Conservation (phyloP, 2,888 invertebrate genomes). For the Melinaea marsaeus region DNA sequence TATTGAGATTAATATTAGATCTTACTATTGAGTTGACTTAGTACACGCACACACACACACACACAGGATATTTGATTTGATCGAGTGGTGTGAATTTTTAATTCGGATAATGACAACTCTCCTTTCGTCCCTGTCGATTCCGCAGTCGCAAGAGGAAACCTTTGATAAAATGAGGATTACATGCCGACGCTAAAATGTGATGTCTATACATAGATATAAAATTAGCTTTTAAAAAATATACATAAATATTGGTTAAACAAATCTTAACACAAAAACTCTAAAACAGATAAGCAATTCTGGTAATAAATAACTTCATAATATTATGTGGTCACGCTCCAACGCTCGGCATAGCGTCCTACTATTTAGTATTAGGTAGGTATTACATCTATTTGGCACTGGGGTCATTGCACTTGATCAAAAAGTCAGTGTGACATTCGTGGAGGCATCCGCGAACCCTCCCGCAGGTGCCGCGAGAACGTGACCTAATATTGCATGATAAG, state of each 20-base stretch:
- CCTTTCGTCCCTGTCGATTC: not conserved
- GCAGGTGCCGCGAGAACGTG: slow-evolving; percentile 17
- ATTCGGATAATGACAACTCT: not conserved
- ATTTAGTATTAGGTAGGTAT: slow-evolving; percentile 22
- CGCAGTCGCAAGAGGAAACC: not conserved
- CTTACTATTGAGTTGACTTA: not conserved
- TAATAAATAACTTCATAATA: not conserved
- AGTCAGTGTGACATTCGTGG: slow-evolving; percentile 32
- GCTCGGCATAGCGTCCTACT: slow-evolving; percentile 15
- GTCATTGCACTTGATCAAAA: slow-evolving; percentile 33
- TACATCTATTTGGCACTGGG: slow-evolving; percentile 28
- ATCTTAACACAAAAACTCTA: no score
- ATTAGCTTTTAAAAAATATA: no score
- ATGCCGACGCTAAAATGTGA: no score
- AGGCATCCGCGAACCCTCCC: slow-evolving; percentile 4
- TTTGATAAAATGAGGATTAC: no score
- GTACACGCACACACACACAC: no score
- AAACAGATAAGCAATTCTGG: no score
- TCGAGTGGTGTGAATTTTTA: not conserved
- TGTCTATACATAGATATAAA: no score
- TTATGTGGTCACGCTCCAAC: slow-evolving; percentile 25
- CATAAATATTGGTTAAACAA: no score
- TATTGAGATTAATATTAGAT: slow-evolving; percentile 21
- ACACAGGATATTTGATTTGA: no score
- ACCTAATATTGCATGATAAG: slow-evolving; percentile 14